Evolutionary conservation across 2,888 invertebrate species (phyloP).

Genomic region (Drosophila picticornis): DNA sequence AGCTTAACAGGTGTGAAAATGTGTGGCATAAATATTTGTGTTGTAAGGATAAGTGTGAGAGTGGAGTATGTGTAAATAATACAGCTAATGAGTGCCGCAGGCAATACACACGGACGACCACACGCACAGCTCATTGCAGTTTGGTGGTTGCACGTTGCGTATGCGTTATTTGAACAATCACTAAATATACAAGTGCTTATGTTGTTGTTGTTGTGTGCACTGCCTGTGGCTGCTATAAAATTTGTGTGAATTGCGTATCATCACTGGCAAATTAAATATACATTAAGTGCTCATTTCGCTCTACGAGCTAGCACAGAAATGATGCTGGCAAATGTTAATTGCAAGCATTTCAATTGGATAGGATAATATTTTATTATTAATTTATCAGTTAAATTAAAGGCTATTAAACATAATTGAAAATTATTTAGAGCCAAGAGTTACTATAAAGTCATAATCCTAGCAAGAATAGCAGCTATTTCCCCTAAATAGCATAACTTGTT

Average conservation of each 20-base stretch:
- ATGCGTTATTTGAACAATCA: conserved; percentile 43
- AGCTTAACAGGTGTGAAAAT: conserved; percentile 57
- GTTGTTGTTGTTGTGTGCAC: conserved; percentile 2
- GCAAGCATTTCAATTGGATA: background rate
- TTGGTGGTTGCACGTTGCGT: conserved; percentile 41
- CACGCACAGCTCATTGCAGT: conserved; percentile 28
- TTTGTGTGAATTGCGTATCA: conserved; percentile 4
- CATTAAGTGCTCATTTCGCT: conserved; percentile 19
- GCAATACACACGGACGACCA: conserved; percentile 26
- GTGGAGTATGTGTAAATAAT: conserved; percentile 29
- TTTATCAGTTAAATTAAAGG: background rate
- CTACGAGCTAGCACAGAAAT: background rate
- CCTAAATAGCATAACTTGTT: background rate
- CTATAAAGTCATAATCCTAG: background rate
- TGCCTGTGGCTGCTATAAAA: conserved; percentile 10
- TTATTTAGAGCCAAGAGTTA: background rate
- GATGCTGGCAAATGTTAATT: conserved; percentile 13
- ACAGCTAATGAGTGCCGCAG: conserved; percentile 67
- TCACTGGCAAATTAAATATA: conserved; percentile 17
- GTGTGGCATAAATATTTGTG: conserved; percentile 49
- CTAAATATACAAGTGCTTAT: background rate
- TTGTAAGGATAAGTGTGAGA: background rate
- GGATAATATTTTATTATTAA: background rate
- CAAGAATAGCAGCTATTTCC: background rate
- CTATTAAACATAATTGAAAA: background rate